Evolutionary conservation across 2,113 vertebrate species (phyloP), one percentile per base, ranked within the genome.

Genomic region (Silurus meridionalis): DNA sequence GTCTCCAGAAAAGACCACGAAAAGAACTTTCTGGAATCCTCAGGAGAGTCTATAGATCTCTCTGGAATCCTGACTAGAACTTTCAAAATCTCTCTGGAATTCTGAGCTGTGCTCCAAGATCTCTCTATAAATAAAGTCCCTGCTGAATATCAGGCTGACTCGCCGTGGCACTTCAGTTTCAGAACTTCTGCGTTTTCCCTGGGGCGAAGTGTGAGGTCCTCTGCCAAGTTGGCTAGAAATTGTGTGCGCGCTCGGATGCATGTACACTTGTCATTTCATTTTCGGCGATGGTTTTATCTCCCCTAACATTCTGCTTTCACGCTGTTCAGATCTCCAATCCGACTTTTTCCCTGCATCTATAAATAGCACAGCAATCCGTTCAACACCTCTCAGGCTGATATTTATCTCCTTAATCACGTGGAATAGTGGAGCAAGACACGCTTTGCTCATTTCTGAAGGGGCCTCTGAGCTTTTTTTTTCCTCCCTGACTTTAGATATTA

Each of bases 251-350:
- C 8, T 9, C 60, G 86, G 82, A 74, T 82, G 78, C 52, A 72
- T 80, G 85, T 86, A 85, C 82, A 82, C 78, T 84, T 82, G 79
- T 74, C 72, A 77, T 83, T 79, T 86, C 64, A 46, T 87, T 86
- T 88, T 72, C 85, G 85, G 61, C 71, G 85, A 83, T 82, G 46
- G 6, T 86, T 82, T 86, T 83, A 84, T 88, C 87, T 80, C 52
- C 64, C 57, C 11, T 5, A 87, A 87, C 83, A 89, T 85, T 88
- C 74, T 46, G 48, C 85, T 89, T 89, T 82, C 83, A 87, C 55
- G 61, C 79, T 55, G 67, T 66, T 87, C 77, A 37, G 61, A 87
- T 88, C 87, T 86, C 69, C 86, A 85, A 71, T 77, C 77, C 50
- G 83, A 58, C 80, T 61, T 50, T 63, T 69, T 37, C 37, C 82